Percentiles rank a stretch among this genome's conserved stretches.
These are phyloP conservation scores for Brevimyrus niger DNA, from an alignment of 2,113 vertebrate genomes.

Conservation along the genomic window DNA sequence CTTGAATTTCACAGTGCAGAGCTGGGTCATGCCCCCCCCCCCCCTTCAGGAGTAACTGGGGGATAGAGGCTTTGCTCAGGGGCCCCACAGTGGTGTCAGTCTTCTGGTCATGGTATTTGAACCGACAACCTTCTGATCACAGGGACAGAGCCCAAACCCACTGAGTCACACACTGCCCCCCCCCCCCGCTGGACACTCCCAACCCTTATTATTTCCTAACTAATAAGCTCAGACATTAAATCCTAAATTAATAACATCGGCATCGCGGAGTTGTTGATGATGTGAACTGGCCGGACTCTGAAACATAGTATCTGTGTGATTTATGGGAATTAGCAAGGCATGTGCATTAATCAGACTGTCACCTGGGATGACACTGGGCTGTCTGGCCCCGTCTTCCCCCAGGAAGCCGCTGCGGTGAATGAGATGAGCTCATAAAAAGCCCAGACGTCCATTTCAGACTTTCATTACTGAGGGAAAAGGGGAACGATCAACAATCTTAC, in stretches of 20 bases:
- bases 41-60: background rate
- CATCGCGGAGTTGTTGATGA: background rate
- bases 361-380: background rate
- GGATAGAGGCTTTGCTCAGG: background rate
- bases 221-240: background rate
- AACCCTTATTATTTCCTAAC: background rate
- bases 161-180: background rate
- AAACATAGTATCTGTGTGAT: background rate
- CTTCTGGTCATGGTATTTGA: background rate
- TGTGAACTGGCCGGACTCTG: background rate
- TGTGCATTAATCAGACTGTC: background rate
- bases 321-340: background rate
- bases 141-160: background rate
- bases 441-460: conserved; percentile 10
- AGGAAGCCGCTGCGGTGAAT: background rate
- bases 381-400: background rate
- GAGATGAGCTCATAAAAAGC: background rate
- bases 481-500: background rate
- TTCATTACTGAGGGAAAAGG: background rate
- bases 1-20: background rate
- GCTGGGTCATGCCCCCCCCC: background rate
- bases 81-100: background rate
- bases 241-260: background rate
- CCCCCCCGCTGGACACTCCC: background rate
- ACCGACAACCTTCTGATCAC: background rate